These are phyloP conservation scores for Lasioglossum calceatum DNA, from an alignment of 2,888 invertebrate species.

Conservation along the genomic window DNA sequence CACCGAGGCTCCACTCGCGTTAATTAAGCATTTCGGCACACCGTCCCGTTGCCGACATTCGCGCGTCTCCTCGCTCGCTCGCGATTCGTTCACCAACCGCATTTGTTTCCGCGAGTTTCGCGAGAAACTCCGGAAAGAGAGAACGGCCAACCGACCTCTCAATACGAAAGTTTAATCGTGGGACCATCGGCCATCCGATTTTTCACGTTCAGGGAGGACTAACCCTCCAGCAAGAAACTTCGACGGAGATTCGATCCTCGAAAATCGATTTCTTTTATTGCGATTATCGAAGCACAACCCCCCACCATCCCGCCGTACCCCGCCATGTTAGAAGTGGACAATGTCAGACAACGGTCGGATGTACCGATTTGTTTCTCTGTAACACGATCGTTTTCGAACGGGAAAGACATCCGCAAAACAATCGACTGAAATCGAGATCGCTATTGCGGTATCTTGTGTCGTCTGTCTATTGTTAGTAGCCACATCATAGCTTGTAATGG, in stretches of 20 bases:
- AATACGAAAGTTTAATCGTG: neutral
- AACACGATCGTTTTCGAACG: constrained; percentile 19
- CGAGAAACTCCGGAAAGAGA: constrained; percentile 13
- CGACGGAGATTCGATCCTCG: neutral
- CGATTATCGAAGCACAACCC: constrained; percentile 5
- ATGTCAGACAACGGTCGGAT: constrained; percentile 10
- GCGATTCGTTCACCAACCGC: constrained; percentile 64
- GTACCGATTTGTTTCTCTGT: neutral
- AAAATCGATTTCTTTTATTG: constrained; percentile 10
- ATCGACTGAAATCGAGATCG: constrained; percentile 17
- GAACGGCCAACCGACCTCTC: neutral
- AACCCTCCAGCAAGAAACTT: neutral
- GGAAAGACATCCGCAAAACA: constrained; percentile 8
- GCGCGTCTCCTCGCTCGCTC: constrained; percentile 57
- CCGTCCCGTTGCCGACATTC: constrained; percentile 58
- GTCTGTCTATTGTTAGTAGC: neutral
- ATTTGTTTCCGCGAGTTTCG: constrained; percentile 35
- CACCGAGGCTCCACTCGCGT: constrained; percentile 69
- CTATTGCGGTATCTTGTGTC: constrained; percentile 17
- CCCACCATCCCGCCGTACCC: neutral
- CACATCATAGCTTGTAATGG: neutral
- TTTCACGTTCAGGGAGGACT: neutral
- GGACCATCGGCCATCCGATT: neutral
- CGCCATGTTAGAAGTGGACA: too few species aligned
- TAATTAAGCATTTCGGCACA: constrained; percentile 77